These are phyloP conservation scores for Craseonycteris thonglongyai DNA, from an alignment of 2,113 vertebrate species.

Conservation along the genomic window DNA sequence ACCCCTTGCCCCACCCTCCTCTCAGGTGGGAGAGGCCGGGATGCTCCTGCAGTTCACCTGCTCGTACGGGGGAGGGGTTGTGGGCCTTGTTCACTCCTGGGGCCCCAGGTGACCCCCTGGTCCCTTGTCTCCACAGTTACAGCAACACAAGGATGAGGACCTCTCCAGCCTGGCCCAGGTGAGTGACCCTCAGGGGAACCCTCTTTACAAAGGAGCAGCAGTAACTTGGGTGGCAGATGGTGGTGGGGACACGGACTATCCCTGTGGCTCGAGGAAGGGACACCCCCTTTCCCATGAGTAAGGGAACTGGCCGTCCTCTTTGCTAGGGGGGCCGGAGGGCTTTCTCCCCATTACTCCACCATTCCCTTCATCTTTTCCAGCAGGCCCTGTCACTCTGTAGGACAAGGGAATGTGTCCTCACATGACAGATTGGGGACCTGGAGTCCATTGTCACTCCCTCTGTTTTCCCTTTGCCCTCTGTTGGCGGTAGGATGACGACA, in stretches of 20 bases:
- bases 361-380: rapidly evolving
- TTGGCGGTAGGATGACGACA: slow-evolving; percentile 89
- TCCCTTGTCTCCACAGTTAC: slow-evolving; percentile 82
- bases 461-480: slow-evolving; percentile 46
- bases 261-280: neutral
- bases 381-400: neutral
- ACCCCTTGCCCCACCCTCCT: neutral
- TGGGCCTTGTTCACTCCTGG: too few species aligned
- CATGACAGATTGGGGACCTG: rapidly evolving
- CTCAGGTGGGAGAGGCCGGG: neutral
- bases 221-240: too few species aligned
- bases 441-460: neutral
- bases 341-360: neutral
- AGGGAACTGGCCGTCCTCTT: neutral
- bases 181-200: slow-evolving; percentile 20
- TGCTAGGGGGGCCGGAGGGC: neutral
- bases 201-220: neutral
- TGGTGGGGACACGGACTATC: neutral
- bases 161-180: slow-evolving; percentile 97
- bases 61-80: neutral
- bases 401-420: neutral
- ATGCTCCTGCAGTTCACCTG: neutral
- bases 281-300: neutral
- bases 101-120: neutral
- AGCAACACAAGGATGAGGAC: slow-evolving; percentile 98